Percentiles rank a stretch among this genome's conserved stretches.
phyloP scores from a whole-genome alignment of 1,140 invertebrate species.

The Bombus vancouverensis region DNA sequence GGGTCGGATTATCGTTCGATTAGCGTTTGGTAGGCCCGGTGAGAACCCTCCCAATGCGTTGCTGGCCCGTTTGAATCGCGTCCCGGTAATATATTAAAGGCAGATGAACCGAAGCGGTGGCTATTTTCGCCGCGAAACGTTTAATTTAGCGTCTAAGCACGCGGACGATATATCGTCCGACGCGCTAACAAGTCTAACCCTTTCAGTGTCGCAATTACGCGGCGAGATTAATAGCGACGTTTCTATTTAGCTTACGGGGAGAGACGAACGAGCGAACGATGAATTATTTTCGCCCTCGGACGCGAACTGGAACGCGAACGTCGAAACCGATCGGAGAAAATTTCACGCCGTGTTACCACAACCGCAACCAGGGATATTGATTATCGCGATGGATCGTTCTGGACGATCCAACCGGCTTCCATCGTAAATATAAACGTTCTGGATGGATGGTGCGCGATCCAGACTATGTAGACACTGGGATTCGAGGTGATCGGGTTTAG shows the following conservation, averaged over 20 bases:
- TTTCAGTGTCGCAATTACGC: conserved; percentile 54
- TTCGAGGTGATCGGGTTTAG: not conserved
- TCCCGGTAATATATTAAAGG: conserved; percentile 46
- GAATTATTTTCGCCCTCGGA: conserved; percentile 37
- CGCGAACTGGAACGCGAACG: not conserved
- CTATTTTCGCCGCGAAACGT: conserved; percentile 50
- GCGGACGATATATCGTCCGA: conserved; percentile 50
- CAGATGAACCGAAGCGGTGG: conserved; percentile 49
- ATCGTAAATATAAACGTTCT: conserved; percentile 12
- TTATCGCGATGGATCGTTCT: not conserved
- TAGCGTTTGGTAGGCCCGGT: not conserved
- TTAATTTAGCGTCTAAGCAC: conserved; percentile 55
- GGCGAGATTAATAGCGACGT: conserved; percentile 54
- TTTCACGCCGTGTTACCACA: not conserved
- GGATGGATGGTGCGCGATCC: too few species aligned
- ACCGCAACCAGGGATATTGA: not conserved
- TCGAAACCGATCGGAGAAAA: not conserved
- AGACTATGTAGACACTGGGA: too few species aligned
- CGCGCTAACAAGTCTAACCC: conserved; percentile 55
- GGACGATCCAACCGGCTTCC: not conserved
- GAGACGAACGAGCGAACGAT: conserved; percentile 29
- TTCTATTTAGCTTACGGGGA: conserved; percentile 49
- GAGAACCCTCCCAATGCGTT: not conserved
- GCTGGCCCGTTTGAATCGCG: conserved; percentile 5
- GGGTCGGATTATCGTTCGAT: conserved; percentile 17